Conservation (phyloP, 2,888 invertebrate genomes). For the Allophyes oxyacanthae region DNA sequence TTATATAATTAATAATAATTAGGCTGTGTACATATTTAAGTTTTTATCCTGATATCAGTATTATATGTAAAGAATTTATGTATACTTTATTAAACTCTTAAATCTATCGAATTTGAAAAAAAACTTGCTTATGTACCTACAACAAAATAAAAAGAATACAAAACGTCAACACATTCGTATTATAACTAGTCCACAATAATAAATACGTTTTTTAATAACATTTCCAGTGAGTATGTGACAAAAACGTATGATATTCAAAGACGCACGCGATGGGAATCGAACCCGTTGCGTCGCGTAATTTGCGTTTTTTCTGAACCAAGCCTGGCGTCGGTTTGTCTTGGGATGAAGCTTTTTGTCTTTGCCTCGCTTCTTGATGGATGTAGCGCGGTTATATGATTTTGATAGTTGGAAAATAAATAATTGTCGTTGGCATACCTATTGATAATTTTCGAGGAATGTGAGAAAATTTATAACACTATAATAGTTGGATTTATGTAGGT, state of each 20-base stretch:
- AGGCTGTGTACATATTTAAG: too few species aligned
- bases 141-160: slow-evolving; percentile 4
- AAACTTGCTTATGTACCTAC: not conserved
- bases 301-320: slow-evolving; percentile 80
- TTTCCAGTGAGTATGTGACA: slow-evolving; percentile 38
- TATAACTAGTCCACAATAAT: slow-evolving; percentile 24
- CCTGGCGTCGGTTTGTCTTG: slow-evolving; percentile 79
- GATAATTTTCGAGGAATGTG: too few species aligned
- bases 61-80: too few species aligned
- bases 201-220: slow-evolving; percentile 33
- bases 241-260: slow-evolving; percentile 60
- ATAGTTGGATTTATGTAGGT: too few species aligned
- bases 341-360: slow-evolving; percentile 69
- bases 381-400: slow-evolving; percentile 47
- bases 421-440: not conserved
- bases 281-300: slow-evolving; percentile 79
- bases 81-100: too few species aligned
- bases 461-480: too few species aligned
- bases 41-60: too few species aligned
- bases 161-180: slow-evolving; percentile 3
- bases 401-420: slow-evolving; percentile 30
- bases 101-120: not conserved
- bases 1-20: too few species aligned
- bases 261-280: slow-evolving; percentile 80
- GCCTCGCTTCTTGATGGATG: slow-evolving; percentile 69